Conservation (phyloP, 2,797 vertebrate genomes). For the Oryzias sinensis region DNA sequence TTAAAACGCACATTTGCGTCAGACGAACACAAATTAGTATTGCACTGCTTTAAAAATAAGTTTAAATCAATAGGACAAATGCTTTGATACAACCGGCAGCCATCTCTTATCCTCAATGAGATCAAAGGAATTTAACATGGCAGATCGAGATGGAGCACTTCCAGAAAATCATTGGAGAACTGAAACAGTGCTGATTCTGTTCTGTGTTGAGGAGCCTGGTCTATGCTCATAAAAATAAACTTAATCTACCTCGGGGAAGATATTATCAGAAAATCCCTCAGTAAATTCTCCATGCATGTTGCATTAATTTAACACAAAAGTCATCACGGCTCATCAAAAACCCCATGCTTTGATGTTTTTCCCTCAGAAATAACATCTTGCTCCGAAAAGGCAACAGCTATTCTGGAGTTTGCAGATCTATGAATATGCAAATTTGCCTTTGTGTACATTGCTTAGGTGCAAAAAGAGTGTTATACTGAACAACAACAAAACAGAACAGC, state of each 20-base stretch:
- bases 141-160: slow-evolving; percentile 10
- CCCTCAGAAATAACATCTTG: not conserved
- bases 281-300: not conserved
- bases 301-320: not conserved
- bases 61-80: slow-evolving; percentile 29
- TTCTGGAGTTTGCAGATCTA: not conserved
- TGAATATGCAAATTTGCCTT: not conserved
- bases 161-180: slow-evolving; percentile 26
- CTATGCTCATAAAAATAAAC: slow-evolving; percentile 3
- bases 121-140: slow-evolving; percentile 31
- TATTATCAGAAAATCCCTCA: not conserved
- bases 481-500: too few relatives aligned
- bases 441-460: not conserved
- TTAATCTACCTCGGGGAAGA: slow-evolving; percentile 6
- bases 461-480: too few relatives aligned
- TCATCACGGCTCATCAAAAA: not conserved
- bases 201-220: slow-evolving; percentile 3
- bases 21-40: not conserved
- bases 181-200: slow-evolving; percentile 5
- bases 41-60: not conserved
- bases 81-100: slow-evolving; percentile 10
- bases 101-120: slow-evolving; percentile 35
- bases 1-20: too few relatives aligned
- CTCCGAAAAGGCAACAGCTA: too few relatives aligned
- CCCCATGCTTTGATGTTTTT: not conserved